Evolutionary conservation across 2,797 vertebrate species (phyloP).

Genomic region (Acridotheres tristis): DNA sequence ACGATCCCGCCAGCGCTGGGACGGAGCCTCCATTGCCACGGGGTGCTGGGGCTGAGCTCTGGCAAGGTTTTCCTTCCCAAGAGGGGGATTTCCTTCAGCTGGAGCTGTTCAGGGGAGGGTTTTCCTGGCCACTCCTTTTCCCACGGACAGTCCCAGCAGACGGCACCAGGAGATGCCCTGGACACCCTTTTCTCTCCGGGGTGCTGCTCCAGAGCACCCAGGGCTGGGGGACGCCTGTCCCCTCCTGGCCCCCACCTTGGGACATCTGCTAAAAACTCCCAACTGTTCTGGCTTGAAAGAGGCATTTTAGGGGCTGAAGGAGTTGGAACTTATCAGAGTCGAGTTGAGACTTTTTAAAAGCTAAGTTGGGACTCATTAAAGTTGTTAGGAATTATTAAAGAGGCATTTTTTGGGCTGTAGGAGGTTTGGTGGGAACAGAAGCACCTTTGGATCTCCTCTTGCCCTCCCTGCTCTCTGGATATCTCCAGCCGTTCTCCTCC

Average conservation of each 20-base stretch:
- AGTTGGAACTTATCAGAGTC: background rate
- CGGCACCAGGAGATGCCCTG: background rate
- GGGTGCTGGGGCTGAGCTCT: background rate
- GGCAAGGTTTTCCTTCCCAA: background rate
- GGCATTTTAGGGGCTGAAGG: background rate
- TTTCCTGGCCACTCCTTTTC: background rate
- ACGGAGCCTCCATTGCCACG: background rate
- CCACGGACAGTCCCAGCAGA: background rate
- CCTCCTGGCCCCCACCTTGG: background rate
- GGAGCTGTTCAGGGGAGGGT: too few species aligned
- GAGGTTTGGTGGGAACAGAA: background rate
- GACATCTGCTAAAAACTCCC: background rate
- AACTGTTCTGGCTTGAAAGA: background rate
- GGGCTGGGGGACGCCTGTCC: background rate
- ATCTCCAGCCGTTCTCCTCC: rapidly evolving
- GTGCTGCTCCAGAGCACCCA: background rate
- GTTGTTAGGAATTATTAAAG: background rate
- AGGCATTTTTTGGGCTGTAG: background rate
- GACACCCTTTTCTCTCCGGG: background rate
- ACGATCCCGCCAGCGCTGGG: background rate
- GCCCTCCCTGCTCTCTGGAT: background rate
- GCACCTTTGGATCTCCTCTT: background rate
- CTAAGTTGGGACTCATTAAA: background rate
- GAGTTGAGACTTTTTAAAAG: background rate
- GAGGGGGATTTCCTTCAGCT: too few species aligned